phyloP scores from a whole-genome alignment of 1,140 invertebrate genomes.

The Heliconius nattereri region DNA sequence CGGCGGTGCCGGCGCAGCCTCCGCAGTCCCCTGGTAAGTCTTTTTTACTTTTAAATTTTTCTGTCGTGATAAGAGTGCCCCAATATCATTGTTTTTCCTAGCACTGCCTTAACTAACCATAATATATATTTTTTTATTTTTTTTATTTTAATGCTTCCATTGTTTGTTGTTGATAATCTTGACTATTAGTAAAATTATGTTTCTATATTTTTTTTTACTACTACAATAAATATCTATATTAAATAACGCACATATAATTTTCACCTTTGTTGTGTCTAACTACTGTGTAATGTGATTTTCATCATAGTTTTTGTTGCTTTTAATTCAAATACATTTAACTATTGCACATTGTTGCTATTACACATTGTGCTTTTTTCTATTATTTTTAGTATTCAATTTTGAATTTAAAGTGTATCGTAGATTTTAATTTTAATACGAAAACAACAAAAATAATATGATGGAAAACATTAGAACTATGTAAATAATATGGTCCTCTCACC shows the following conservation, averaged over 20 bases:
- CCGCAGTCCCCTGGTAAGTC: slow-evolving; percentile 66
- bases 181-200: too few species aligned
- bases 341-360: not conserved
- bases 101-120: not conserved
- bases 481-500: not conserved
- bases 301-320: not conserved
- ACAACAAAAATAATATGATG: slow-evolving; percentile 19
- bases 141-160: not conserved
- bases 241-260: not conserved
- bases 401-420: too few species aligned
- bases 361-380: not conserved
- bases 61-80: not conserved
- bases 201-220: not conserved
- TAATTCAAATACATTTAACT: not conserved
- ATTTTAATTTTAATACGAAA: not conserved
- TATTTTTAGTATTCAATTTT: not conserved
- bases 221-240: not conserved
- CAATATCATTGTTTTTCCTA: not conserved
- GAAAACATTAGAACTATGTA: slow-evolving; percentile 11
- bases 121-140: not conserved
- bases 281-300: not conserved
- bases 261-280: not conserved
- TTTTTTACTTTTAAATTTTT: not conserved
- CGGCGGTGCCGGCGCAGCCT: slow-evolving; percentile 56
- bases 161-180: too few species aligned